phyloP scores from a whole-genome alignment of 2,113 vertebrate genomes.

The Atractosteus spatula region DNA sequence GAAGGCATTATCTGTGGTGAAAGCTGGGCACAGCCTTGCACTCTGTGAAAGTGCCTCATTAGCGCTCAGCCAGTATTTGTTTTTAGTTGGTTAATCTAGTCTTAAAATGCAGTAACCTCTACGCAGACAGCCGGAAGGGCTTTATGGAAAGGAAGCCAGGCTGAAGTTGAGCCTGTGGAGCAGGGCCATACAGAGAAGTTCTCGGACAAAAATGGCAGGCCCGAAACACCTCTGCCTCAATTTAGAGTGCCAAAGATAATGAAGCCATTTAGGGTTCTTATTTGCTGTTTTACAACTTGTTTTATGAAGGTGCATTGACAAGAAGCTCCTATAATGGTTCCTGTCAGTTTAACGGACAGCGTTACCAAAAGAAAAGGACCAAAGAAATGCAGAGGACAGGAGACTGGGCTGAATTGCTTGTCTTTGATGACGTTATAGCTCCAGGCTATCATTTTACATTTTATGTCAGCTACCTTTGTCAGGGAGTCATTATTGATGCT shows the following conservation, averaged over 20 bases:
- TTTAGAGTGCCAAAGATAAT: constrained; percentile 62
- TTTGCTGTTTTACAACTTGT: constrained; percentile 73
- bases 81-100: constrained; percentile 16
- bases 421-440: constrained; percentile 91
- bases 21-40: not conserved
- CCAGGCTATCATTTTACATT: constrained; percentile 87
- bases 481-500: constrained; percentile 81
- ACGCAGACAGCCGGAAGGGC: constrained; percentile 2
- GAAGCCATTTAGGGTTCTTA: constrained; percentile 76
- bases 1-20: constrained; percentile 6
- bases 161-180: not conserved
- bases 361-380: constrained; percentile 82
- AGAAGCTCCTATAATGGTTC: constrained; percentile 73
- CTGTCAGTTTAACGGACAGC: constrained; percentile 82
- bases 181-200: constrained; percentile 10
- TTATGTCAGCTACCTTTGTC: constrained; percentile 85
- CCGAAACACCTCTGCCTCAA: constrained; percentile 46
- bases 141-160: not conserved
- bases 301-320: constrained; percentile 78
- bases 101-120: constrained; percentile 3
- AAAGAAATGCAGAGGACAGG: constrained; percentile 64
- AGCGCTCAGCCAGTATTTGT: not conserved
- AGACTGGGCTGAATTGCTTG: constrained; percentile 51
- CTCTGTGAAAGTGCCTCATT: not conserved
- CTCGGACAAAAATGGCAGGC: constrained; percentile 41